Evolutionary conservation across 2,888 invertebrate species (phyloP).

Genomic region (Pyralis farinalis): DNA sequence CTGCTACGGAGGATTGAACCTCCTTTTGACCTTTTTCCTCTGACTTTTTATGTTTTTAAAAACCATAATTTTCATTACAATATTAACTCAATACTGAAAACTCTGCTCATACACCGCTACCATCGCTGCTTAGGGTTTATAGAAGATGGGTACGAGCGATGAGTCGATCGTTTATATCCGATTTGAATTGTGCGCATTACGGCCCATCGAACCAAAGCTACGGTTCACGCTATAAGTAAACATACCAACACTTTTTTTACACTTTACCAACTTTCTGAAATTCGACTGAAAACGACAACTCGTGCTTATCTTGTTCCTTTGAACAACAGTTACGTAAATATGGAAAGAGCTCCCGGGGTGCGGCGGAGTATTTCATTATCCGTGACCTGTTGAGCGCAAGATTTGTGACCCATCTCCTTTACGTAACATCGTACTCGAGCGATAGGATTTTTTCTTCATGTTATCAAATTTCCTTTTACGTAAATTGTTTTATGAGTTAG

Average conservation of each 20-base stretch:
- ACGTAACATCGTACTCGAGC: constrained; percentile 39
- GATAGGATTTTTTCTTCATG: constrained; percentile 31
- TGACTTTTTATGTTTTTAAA: no score
- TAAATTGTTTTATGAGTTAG: no score
- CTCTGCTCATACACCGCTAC: constrained; percentile 36
- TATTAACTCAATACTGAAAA: constrained; percentile 1
- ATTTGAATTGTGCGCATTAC: constrained; percentile 74
- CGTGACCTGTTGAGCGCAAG: constrained; percentile 73
- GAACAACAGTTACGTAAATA: constrained; percentile 70
- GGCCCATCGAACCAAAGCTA: constrained; percentile 40
- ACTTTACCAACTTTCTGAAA: constrained; percentile 57
- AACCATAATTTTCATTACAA: no score
- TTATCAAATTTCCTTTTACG: constrained; percentile 32
- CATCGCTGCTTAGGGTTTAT: constrained; percentile 46
- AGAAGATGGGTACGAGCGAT: constrained; percentile 43
- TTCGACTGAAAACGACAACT: constrained; percentile 52
- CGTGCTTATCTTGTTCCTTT: constrained; percentile 58
- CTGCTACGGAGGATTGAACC: no score
- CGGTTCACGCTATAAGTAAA: constrained; percentile 49
- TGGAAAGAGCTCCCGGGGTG: constrained; percentile 60
- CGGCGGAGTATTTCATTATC: constrained; percentile 69
- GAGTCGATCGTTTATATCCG: constrained; percentile 66
- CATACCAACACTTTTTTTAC: constrained; percentile 59
- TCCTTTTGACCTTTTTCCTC: no score
- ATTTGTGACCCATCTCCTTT: constrained; percentile 63